These are phyloP conservation scores for Eristalinus sepulchralis DNA, from an alignment of 2,888 invertebrate genomes.

Conservation along the genomic window DNA sequence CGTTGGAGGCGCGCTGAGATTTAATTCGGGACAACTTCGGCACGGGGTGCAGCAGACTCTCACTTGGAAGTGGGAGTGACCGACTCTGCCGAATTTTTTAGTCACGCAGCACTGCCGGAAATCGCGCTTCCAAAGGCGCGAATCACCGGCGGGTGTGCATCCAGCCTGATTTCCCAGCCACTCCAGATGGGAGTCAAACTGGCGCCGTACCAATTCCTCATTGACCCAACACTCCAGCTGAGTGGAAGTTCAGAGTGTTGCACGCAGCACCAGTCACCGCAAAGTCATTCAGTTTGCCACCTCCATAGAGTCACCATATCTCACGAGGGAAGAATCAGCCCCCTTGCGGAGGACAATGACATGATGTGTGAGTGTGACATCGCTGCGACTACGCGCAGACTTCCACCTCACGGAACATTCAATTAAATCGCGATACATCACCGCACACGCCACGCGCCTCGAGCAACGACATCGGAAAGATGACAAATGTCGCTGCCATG, in stretches of 20 bases:
- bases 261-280: too few species aligned
- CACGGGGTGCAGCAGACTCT: constrained; percentile 5
- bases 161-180: too few species aligned
- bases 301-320: constrained; percentile 1
- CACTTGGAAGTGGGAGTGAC: not conserved
- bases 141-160: too few species aligned
- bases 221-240: too few species aligned
- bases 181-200: too few species aligned
- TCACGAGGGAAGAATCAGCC: constrained; percentile 28
- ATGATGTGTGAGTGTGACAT: constrained; percentile 53
- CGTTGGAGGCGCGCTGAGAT: not conserved
- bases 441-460: constrained; percentile 30
- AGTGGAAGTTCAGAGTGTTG: too few species aligned
- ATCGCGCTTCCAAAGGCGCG: constrained; percentile 10
- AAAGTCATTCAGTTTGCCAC: too few species aligned
- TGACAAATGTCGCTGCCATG: constrained; percentile 46
- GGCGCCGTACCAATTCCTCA: too few species aligned
- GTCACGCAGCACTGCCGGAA: not conserved
- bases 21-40: constrained; percentile 26
- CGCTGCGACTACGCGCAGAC: constrained; percentile 40
- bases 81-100: not conserved
- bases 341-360: constrained; percentile 14
- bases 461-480: constrained; percentile 13
- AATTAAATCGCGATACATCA: constrained; percentile 63
- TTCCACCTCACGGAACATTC: constrained; percentile 64